Base-by-base conservation (phyloP, 2,888 invertebrate genomes). In the Hypselothyrea guttata region DNA sequence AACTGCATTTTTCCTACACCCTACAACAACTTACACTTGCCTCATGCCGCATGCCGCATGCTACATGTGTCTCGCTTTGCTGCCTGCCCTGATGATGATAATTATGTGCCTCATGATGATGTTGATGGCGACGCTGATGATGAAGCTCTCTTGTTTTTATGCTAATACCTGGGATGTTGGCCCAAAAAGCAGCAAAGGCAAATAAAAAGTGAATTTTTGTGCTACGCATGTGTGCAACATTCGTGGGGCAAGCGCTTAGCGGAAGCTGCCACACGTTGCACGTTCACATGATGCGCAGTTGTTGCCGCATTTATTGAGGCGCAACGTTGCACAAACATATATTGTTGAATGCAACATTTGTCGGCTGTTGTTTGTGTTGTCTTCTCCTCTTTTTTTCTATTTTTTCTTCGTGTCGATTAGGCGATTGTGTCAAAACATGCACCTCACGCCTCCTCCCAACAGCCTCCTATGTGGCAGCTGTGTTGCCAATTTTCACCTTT, bases 251-350 rank as follows among this genome's bases (percentile, higher is more conserved):
- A 22, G 22, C 5, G 35, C 57, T 71, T 75, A 57, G 59, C 84
- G 78, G 78, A 79, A 77, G 84, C 78, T 78, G 77, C 71, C 71
- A 63, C 56, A 71, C 35, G 64, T 60, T 66, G 22, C 22, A n/a
- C n/a, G n/a, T 52, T 42, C 53, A 33, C 27, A 71, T 54, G 63
- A 61, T 61, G 66, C 47, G 56, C 38, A 30, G 42, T 46, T 54
- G 59, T 61, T 64, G 56, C 53, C 56, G 60, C 44, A 65, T 37
- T 75, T 83, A 83, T 81, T 83, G 83, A 85, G 73, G 81, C 85
- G 62, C 57, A 59, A 65, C 71, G 53, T 51, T 58, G 61, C 53
- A 30, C 41, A 27, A 53, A 30, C 41, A 22, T 42, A 11, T 16
- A 42, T 49, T 34, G 56, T 31, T 66, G 67, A 65, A 66, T 71